phyloP scores from a whole-genome alignment of 1,140 invertebrate genomes.

The Temnothorax curvispinosus region DNA sequence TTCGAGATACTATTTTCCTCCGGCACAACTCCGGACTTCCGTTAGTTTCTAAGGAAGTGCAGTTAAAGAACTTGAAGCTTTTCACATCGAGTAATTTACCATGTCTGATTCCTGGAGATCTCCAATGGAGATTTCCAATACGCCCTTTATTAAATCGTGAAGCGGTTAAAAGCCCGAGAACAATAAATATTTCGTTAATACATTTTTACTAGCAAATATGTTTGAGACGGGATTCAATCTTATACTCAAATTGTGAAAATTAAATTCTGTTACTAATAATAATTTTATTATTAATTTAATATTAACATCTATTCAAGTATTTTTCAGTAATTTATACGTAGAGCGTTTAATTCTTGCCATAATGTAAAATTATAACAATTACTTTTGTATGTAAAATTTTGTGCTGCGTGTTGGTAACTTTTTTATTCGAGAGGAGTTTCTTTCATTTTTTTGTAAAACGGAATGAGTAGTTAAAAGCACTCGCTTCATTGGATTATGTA shows the following conservation, averaged over 20 bases:
- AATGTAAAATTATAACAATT: not conserved
- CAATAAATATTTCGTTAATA: not conserved
- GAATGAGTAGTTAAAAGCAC: not conserved
- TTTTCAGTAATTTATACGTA: not conserved
- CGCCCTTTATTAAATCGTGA: not conserved
- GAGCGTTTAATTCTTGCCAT: not conserved
- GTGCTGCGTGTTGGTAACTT: not conserved
- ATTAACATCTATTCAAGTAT: not conserved
- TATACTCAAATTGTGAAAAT: not conserved
- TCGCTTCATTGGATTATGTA: slow-evolving; percentile 9
- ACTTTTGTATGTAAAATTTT: not conserved
- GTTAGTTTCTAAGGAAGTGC: not conserved
- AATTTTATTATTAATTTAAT: not conserved
- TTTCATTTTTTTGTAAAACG: slow-evolving; percentile 11
- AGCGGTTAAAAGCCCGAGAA: not conserved
- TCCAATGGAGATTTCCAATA: not conserved
- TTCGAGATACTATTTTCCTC: not conserved
- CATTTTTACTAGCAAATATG: not conserved
- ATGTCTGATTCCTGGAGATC: not conserved
- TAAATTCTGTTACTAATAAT: not conserved
- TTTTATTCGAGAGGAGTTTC: not conserved
- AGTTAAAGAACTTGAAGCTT: not conserved
- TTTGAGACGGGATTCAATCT: not conserved
- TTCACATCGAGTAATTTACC: not conserved
- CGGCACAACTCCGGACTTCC: not conserved